Conservation (phyloP, 2,797 vertebrate species). For the Xiphorhynchus erythropygius region DNA sequence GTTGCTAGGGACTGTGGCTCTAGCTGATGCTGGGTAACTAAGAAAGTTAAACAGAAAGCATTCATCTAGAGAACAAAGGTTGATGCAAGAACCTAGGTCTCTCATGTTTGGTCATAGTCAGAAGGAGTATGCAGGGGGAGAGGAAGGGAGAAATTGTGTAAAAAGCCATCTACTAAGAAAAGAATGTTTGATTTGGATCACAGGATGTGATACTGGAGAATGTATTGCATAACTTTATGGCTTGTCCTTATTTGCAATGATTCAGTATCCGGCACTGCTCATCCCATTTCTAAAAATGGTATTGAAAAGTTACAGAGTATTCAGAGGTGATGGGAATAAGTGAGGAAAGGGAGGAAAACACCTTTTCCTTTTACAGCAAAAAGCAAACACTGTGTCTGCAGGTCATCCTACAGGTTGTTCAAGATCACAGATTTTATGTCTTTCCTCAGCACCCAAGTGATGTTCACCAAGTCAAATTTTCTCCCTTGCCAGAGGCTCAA, state of each 20-base stretch:
- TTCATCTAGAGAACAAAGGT: conserved; percentile 38
- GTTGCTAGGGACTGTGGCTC: neutral
- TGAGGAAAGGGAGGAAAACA: conserved; percentile 17
- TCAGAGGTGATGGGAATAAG: conserved; percentile 49
- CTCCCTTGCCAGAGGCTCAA: neutral
- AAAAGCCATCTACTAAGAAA: conserved; percentile 68
- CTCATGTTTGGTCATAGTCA: conserved; percentile 37
- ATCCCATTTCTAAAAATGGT: conserved; percentile 69
- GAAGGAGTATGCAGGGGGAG: neutral
- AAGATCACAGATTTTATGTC: neutral
- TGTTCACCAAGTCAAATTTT: neutral
- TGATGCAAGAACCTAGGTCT: conserved; percentile 40
- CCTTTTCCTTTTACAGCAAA: neutral
- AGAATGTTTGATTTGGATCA: conserved; percentile 73
- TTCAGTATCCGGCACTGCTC: conserved; percentile 67
- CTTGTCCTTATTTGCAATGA: conserved; percentile 69
- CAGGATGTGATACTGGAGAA: conserved; percentile 67
- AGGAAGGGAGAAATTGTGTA: conserved; percentile 50
- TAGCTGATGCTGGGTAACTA: conserved; percentile 4
- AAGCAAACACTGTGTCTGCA: neutral
- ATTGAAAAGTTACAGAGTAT: conserved; percentile 43
- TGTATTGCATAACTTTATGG: conserved; percentile 69
- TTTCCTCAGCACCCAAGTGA: neutral
- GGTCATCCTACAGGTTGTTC: neutral
- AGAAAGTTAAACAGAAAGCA: conserved; percentile 47